Conservation (phyloP, 2,888 invertebrate genomes). For the Nemapogon koenigi region DNA sequence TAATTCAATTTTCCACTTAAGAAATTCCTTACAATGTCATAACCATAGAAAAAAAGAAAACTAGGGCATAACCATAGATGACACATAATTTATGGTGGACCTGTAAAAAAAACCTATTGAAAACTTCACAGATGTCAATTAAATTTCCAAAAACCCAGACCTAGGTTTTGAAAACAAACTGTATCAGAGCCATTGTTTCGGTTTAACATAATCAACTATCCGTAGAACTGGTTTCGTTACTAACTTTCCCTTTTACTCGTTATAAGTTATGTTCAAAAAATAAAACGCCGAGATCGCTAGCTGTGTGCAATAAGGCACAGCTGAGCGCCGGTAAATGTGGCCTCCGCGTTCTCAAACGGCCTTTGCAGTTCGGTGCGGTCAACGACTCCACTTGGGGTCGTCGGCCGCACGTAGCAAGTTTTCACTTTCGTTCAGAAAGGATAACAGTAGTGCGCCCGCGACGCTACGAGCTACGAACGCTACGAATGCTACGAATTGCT, state of each 20-base stretch:
- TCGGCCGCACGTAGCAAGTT: slow-evolving; percentile 59
- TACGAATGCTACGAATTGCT: too few relatives aligned
- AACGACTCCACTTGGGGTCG: slow-evolving; percentile 52
- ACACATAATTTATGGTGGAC: too few relatives aligned
- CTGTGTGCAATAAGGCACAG: slow-evolving; percentile 3
- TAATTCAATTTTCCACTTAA: too few relatives aligned
- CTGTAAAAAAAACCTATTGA: too few relatives aligned
- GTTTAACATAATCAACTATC: slow-evolving; percentile 1
- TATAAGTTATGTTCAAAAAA: slow-evolving; percentile 6
- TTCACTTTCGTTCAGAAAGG: slow-evolving; percentile 65
- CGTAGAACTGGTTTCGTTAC: slow-evolving; percentile 5
- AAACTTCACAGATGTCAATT: too few relatives aligned
- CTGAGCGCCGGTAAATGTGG: slow-evolving; percentile 22
- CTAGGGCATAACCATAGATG: too few relatives aligned
- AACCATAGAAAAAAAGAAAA: too few relatives aligned
- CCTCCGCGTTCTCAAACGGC: slow-evolving; percentile 62
- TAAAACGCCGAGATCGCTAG: slow-evolving; percentile 6
- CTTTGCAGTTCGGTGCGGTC: slow-evolving; percentile 63
- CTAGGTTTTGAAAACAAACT: too few relatives aligned
- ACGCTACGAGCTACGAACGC: slow-evolving; percentile 1
- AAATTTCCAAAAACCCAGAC: too few relatives aligned
- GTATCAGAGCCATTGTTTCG: too few relatives aligned
- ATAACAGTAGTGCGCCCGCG: slow-evolving; percentile 45
- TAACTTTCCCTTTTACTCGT: slow-evolving; percentile 9
- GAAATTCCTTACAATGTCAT: too few relatives aligned